A percentile compares a stretch with the other conserved stretches of the same genome.
Evolutionary conservation across 2,888 invertebrate species (phyloP).

Genomic region (Cheilosia variabilis): DNA sequence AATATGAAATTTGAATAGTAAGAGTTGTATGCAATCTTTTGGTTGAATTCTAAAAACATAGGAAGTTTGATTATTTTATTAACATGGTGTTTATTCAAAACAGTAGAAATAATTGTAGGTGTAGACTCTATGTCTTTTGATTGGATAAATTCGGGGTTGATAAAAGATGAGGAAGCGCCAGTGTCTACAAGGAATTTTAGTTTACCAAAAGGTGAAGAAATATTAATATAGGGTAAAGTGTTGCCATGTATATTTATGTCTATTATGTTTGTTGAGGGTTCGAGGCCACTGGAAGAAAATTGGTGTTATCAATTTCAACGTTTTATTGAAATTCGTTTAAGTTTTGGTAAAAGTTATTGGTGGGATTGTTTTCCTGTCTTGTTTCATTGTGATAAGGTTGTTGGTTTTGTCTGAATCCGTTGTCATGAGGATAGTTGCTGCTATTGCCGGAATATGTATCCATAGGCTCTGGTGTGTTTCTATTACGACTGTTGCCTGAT

Average conservation of each 20-base stretch:
- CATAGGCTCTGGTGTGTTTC: too few species aligned
- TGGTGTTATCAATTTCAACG: too few species aligned
- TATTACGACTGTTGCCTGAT: too few species aligned
- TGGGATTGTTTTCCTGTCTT: too few species aligned
- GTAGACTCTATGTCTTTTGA: too few species aligned
- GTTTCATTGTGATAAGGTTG: too few species aligned
- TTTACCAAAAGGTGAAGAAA: background rate
- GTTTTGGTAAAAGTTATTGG: too few species aligned
- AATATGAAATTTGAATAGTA: conserved; percentile 16
- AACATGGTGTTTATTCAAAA: background rate
- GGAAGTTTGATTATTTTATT: background rate
- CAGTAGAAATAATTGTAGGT: too few species aligned
- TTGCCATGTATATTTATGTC: conserved; percentile 39
- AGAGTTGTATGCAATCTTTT: background rate
- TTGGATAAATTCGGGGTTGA: conserved; percentile 30
- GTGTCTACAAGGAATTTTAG: conserved; percentile 54
- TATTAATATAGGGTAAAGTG: conserved; percentile 45
- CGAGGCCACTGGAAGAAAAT: conserved; percentile 14
- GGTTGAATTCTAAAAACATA: background rate
- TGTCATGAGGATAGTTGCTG: too few species aligned
- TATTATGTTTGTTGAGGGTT: conserved; percentile 23
- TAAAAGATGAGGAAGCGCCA: conserved; percentile 41
- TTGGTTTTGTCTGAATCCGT: too few species aligned
- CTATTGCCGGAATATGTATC: too few species aligned
- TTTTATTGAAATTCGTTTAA: too few species aligned